Percentiles rank a stretch among this genome's conserved stretches.
These are phyloP conservation scores for Coendou prehensilis DNA, from an alignment of 2,797 vertebrate species.

Conservation along the genomic window DNA sequence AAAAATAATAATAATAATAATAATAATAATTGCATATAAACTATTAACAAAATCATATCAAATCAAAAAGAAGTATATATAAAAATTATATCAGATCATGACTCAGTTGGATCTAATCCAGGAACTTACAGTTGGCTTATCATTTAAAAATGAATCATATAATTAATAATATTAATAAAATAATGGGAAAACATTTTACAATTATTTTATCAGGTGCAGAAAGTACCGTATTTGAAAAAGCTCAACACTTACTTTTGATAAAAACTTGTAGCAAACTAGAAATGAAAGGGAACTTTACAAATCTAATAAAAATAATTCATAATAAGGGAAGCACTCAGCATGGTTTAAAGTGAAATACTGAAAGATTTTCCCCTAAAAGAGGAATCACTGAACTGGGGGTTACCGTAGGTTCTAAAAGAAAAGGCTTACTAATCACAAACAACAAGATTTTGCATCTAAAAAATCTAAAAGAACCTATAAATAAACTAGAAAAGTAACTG, in stretches of 20 bases:
- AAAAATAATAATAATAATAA: too few relatives aligned
- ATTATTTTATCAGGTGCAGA: constrained; percentile 1
- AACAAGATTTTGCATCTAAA: neutral
- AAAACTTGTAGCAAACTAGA: neutral
- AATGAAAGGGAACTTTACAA: constrained; percentile 4
- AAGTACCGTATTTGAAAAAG: neutral
- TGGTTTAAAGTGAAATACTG: neutral
- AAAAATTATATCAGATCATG: neutral
- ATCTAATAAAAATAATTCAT: neutral
- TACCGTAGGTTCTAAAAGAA: neutral
- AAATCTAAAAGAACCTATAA: neutral
- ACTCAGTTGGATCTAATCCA: neutral
- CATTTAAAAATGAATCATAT: neutral
- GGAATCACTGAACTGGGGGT: neutral
- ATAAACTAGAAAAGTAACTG: neutral
- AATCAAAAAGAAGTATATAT: constrained; percentile 11
- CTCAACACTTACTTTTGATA: neutral
- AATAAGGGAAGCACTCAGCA: neutral
- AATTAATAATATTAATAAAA: neutral
- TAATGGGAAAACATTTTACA: neutral
- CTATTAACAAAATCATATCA: neutral
- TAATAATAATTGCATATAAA: constrained; percentile 18
- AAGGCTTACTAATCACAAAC: neutral
- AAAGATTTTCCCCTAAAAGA: neutral
- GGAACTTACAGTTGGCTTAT: neutral